These are phyloP conservation scores for Xiphydria camelus DNA, from an alignment of 2,888 invertebrate species.

Conservation along the genomic window DNA sequence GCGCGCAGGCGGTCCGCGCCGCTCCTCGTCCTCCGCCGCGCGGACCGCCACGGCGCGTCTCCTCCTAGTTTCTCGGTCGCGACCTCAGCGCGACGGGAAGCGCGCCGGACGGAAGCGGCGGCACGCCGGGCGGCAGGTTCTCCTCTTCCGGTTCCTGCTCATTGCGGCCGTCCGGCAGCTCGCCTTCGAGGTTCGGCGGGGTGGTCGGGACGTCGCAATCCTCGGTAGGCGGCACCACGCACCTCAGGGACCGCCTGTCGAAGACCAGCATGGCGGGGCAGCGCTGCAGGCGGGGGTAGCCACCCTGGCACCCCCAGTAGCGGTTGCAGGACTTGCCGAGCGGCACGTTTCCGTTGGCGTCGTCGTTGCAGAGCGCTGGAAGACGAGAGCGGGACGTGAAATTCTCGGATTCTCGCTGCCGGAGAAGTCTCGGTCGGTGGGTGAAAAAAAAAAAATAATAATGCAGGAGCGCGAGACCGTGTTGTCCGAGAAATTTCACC, in stretches of 20 bases:
- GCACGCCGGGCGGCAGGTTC: conserved; percentile 53
- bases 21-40: no score
- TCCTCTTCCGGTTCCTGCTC: conserved; percentile 55
- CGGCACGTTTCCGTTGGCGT: conserved; percentile 88
- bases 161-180: conserved; percentile 48
- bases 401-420: no score
- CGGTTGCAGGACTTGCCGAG: conserved; percentile 91
- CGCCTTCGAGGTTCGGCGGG: conserved; percentile 59
- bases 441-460: conserved; percentile 15
- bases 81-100: conserved; percentile 47
- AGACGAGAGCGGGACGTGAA: conserved; percentile 32
- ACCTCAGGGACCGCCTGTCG: conserved; percentile 79
- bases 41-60: no score
- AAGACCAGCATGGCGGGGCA: conserved; percentile 91
- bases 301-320: conserved; percentile 94
- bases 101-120: conserved; percentile 53
- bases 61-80: conserved; percentile 46
- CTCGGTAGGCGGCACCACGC: conserved; percentile 87
- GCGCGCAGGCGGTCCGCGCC: no score
- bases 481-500: no score
- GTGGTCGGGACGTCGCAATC: conserved; percentile 86
- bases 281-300: conserved; percentile 86
- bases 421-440: no score
- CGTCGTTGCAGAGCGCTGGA: conserved; percentile 87
- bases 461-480: no score